Percentiles rank a stretch among this genome's conserved stretches.
These are phyloP conservation scores for Hyles lineata DNA, from an alignment of 2,888 invertebrate genomes.

Conservation along the genomic window DNA sequence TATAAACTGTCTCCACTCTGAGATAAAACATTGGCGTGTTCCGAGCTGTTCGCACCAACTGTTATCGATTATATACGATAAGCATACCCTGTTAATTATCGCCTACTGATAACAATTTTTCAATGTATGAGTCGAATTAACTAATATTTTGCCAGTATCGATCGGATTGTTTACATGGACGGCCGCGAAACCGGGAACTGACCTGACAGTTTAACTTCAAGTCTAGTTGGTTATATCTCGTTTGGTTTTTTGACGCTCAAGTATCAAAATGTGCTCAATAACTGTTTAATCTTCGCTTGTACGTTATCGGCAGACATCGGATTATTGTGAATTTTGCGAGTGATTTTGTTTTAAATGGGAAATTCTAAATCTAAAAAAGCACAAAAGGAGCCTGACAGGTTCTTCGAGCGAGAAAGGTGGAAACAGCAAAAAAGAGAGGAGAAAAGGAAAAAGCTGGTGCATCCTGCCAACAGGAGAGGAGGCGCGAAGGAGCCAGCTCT, in stretches of 20 bases:
- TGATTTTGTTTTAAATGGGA: constrained; percentile 64
- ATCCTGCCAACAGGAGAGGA: constrained; percentile 57
- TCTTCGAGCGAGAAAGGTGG: constrained; percentile 74
- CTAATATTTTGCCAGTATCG: constrained; percentile 59
- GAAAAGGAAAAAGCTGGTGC: constrained; percentile 59
- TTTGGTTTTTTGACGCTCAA: constrained; percentile 12
- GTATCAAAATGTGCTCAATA: constrained; percentile 43
- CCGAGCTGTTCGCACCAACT: constrained; percentile 57
- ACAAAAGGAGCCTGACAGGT: constrained; percentile 71
- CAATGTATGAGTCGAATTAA: constrained; percentile 55
- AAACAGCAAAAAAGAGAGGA: constrained; percentile 69
- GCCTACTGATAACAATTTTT: constrained; percentile 62
- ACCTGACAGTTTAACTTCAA: constrained; percentile 17
- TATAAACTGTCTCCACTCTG: background rate
- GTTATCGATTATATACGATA: constrained; percentile 56
- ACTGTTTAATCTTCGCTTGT: constrained; percentile 17
- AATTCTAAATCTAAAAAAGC: constrained; percentile 72
- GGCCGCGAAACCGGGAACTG: constrained; percentile 38
- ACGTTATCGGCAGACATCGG: background rate
- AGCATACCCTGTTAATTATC: constrained; percentile 61
- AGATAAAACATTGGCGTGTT: constrained; percentile 37
- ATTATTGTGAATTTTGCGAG: constrained; percentile 27
- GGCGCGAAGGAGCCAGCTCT: constrained; percentile 60
- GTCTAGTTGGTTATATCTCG: background rate
- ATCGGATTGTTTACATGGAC: constrained; percentile 49